Conservation (phyloP, 2,113 vertebrate genomes). For the Burhinus bistriatus region DNA sequence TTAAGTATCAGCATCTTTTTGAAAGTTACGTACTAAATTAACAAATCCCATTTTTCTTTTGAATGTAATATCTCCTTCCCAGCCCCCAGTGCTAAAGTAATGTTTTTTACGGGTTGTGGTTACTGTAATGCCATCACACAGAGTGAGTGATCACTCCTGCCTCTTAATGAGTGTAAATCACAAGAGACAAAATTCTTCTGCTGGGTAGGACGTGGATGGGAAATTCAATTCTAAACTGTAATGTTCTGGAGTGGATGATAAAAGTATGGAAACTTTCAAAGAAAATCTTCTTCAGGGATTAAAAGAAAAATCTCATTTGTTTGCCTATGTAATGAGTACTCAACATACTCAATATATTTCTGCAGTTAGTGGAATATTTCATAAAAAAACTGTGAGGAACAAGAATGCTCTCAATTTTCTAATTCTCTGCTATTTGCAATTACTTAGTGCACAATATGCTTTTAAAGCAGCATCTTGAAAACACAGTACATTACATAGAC, state of each 20-base stretch:
- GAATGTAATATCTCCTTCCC: not conserved
- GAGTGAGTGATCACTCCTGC: not conserved
- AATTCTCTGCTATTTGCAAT: not conserved
- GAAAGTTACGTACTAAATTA: not conserved
- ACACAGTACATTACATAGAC: not conserved
- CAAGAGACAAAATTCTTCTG: not conserved
- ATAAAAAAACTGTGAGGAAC: not conserved
- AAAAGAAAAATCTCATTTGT: not conserved
- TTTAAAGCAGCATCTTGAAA: conserved; percentile 18
- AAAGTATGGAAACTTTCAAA: not conserved
- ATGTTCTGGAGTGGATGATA: not conserved
- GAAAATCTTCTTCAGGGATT: not conserved
- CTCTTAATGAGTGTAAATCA: not conserved
- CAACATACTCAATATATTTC: not conserved
- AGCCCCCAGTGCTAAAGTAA: not conserved
- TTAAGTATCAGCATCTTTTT: not conserved
- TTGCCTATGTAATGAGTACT: not conserved
- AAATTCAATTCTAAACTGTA: not conserved
- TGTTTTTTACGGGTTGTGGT: not conserved
- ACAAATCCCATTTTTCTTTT: not conserved
- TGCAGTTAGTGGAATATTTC: not conserved
- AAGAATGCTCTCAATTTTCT: not conserved
- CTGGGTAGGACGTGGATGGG: too few species aligned
- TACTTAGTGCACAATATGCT: not conserved
- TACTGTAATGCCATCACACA: not conserved